Evolutionary conservation across 2,888 invertebrate species (phyloP), one percentile per base, ranked within the genome.

Genomic region (Zele albiditarsus): DNA sequence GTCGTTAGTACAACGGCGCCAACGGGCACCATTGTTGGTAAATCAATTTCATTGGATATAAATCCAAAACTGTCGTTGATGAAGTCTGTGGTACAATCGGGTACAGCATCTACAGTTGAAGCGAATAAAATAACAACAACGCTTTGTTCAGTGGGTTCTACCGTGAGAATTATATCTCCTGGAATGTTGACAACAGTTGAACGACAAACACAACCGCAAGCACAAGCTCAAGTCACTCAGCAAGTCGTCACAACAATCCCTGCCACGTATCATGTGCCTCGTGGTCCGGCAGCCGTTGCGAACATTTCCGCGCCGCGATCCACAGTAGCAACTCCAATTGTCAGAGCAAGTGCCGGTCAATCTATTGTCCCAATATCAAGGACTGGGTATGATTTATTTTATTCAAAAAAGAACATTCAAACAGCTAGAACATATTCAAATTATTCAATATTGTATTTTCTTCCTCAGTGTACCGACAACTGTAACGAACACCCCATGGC

Each of bases 281-380:
- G 90, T 80, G 95, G 95, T 1, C 92, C 94, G 20, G 94, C 94
- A 0, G 94, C 94, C 14, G 95, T 94, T 2, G 95, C 95, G 0
- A 94, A 94, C 79, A 91, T 95, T 25, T 93, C 94, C 14, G 93
- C 94, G 8, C 93, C 94, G 0, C 92, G 94, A 73, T 91, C 92
- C 46, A 91, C 92, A 75, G 93, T 94, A 5, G 92, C 93, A 16
- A 92, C 92, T 31, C 89, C 89, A 27, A 88, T 89, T 63, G 88
- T 89, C 27, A 82, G 88, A 78, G 87, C 89, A 1, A 85, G 81
- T 68, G 79, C 85, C 14, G 87, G 86, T 49, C 89, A 88, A 80
- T 66, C 79, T 23, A 80, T 84, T 42, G 84, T 88, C 53, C 86
- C 88, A 28, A 84, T 84, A 66, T 84, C 87, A 46, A 82, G 88